Evolutionary conservation across 2,113 vertebrate species (phyloP).

Genomic region (Zeus faber): DNA sequence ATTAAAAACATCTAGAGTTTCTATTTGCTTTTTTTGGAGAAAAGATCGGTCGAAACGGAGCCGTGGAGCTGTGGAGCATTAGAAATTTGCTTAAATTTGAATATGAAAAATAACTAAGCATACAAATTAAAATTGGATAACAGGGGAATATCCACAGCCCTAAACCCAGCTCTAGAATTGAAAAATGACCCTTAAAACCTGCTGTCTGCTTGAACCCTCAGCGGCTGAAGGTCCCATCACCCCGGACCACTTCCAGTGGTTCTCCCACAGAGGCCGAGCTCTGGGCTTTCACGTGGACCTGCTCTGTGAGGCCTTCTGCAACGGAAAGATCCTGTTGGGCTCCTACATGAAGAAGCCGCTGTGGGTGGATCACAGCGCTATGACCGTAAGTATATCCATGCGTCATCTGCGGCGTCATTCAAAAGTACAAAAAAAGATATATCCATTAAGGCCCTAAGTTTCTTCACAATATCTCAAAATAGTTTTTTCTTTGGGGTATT

Average conservation of each 20-base stretch:
- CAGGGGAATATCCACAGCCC: background rate
- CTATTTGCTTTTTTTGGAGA: too few species aligned
- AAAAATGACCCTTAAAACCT: background rate
- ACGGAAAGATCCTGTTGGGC: conserved; percentile 70
- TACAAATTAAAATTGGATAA: too few species aligned
- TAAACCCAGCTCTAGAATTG: background rate
- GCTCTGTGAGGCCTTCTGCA: conserved; percentile 46
- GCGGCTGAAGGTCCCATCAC: conserved; percentile 35
- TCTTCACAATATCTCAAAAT: too few species aligned
- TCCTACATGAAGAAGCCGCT: conserved; percentile 74
- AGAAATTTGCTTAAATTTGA: too few species aligned
- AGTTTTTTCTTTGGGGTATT: too few species aligned
- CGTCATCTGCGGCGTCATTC: background rate
- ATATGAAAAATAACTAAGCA: too few species aligned
- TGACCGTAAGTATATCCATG: conserved; percentile 46
- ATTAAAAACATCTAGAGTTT: too few species aligned
- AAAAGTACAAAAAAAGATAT: too few species aligned
- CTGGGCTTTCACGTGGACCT: conserved; percentile 64
- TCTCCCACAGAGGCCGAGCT: conserved; percentile 56
- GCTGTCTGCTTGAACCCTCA: background rate
- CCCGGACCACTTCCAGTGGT: conserved; percentile 74
- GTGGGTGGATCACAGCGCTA: conserved; percentile 68
- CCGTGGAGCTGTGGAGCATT: too few species aligned
- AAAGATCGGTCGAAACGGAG: too few species aligned
- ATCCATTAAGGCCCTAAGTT: too few species aligned